These are phyloP conservation scores for Trididemnum miniatum DNA, from an alignment of 23 tunicate genomes.

Conservation along the genomic window DNA sequence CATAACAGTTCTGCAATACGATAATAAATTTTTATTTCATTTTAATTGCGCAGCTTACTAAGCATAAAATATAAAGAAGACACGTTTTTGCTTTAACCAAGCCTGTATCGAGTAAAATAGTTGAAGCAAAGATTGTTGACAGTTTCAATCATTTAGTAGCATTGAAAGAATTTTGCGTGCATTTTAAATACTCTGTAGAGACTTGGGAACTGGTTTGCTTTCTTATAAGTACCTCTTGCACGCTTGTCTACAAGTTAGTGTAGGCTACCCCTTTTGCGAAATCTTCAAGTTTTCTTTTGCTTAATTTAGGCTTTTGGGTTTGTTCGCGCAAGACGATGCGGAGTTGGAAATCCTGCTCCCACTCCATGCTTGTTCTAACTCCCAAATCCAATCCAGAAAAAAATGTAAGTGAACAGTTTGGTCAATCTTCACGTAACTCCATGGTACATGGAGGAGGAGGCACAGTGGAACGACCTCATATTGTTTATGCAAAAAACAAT, in stretches of 20 bases:
- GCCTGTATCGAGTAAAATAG: neutral
- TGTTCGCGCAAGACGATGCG: constrained; percentile 73
- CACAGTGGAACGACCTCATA: neutral
- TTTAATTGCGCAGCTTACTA: no score
- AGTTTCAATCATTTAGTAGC: no score
- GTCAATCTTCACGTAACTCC: neutral
- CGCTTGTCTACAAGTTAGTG: no score
- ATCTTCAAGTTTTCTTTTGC: no score
- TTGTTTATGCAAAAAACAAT: neutral
- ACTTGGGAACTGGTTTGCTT: neutral
- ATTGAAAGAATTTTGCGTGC: neutral
- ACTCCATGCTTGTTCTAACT: constrained; percentile 41
- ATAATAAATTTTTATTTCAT: no score
- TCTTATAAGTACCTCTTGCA: neutral
- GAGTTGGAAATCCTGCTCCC: constrained; percentile 61
- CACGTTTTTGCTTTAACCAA: neutral
- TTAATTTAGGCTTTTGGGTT: constrained; percentile 93
- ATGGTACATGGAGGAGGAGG: neutral
- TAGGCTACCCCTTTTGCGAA: no score
- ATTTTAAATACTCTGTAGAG: neutral
- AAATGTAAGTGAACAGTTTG: neutral
- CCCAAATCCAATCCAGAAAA: neutral
- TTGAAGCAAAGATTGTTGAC: no score
- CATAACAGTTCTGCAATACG: no score
- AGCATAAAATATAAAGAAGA: no score